Base-by-base conservation (phyloP, 2,113 vertebrate genomes). In the Trichechus manatus region DNA sequence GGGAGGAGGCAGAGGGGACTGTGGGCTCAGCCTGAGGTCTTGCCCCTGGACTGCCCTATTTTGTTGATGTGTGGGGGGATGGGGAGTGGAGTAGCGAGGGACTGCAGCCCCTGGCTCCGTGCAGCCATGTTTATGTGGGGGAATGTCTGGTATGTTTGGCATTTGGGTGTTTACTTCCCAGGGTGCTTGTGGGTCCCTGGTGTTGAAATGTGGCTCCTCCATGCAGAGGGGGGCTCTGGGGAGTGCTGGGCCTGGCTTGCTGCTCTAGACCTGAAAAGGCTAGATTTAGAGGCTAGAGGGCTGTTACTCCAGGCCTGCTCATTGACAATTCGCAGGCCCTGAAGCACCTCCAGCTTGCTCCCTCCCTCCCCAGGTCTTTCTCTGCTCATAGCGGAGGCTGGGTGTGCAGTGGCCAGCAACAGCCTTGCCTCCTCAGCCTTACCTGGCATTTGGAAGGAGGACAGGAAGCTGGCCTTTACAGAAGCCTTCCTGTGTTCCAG, bases 141-240 rank as follows among this genome's bases (percentile, higher is more conserved):
- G 97, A 97, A 98, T 98, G 97, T 98, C 98, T 98, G 98, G 97
- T 98, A 98, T 98, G 97, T 94, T 97, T 97, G 98, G 97, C 72
- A 98, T 98, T 97, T 95, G 97, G 92, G 96, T 98, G 95, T 98
- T 98, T 98, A 97, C 95, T 98, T 98, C 96, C 93, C 97, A 96
- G 97, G 96, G 95, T 97, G 95, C 96, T 98, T 17, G 0, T 74
- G 90, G 97, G 97, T 97, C 97, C 96, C 95, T 93, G 96, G 68
- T 97, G 95, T 96, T 97, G 97, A 97, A 98, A 97, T 96, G 93
- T 91, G 93, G 85, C 96, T 97, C 78, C 77, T 85, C 78, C 27
- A 3, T 22, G 47, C 61, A 31, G n/a, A 66, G 42, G 44, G 36
- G 79, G 47, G 56, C 72, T 74, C 79, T 68, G 29, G 42, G 11